These are phyloP conservation scores for Neogale vison DNA, from an alignment of 2,113 vertebrate genomes.

Conservation along the genomic window DNA sequence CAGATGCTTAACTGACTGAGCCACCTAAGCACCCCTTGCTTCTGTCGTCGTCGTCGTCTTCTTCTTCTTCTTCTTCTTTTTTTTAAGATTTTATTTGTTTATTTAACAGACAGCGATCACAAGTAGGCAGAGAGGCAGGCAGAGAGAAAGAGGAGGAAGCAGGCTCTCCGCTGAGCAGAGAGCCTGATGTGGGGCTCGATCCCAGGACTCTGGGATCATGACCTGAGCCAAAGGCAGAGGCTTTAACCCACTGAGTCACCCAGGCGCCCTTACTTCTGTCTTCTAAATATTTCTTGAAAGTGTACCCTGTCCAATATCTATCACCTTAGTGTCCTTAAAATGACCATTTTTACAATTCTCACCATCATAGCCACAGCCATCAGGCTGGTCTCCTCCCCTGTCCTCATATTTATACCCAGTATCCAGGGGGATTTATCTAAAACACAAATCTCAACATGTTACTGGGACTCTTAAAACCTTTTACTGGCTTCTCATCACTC, in stretches of 20 bases:
- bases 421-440: background rate
- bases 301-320: background rate
- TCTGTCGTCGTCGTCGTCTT: background rate
- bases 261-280: background rate
- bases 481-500: background rate
- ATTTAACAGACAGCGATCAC: no score
- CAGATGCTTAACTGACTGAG: background rate
- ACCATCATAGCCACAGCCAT: background rate
- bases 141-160: background rate
- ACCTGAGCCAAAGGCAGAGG: background rate
- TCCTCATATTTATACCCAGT: background rate
- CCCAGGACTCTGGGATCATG: background rate
- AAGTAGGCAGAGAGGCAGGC: background rate
- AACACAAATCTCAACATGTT: background rate
- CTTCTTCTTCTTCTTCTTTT: no score
- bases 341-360: background rate
- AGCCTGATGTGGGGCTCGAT: background rate
- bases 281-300: background rate
- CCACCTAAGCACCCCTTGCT: background rate
- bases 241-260: background rate
- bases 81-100: no score
- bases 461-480: background rate
- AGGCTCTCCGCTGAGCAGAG: background rate
- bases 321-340: background rate
- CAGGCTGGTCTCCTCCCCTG: background rate